A percentile compares a stretch with the other conserved stretches of the same genome.
These are phyloP conservation scores for Salminus brasiliensis DNA, from an alignment of 2,113 vertebrate genomes.

Conservation along the genomic window DNA sequence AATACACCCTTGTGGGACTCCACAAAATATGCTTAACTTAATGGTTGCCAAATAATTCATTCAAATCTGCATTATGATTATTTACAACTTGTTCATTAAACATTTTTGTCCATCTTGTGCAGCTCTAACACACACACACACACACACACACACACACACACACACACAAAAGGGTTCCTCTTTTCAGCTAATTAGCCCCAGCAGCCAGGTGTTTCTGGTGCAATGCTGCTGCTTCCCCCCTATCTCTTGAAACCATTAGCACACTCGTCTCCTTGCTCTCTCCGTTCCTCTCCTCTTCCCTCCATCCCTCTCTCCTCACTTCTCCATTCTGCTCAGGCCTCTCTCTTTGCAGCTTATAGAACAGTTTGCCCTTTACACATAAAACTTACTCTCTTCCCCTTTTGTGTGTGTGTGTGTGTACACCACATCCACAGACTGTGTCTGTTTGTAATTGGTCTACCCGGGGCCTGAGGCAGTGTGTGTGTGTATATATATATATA, in stretches of 20 bases:
- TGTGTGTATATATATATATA: neutral
- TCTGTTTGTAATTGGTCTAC: slow-evolving; percentile 75
- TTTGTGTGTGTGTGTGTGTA: slow-evolving; percentile 57
- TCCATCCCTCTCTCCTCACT: slow-evolving; percentile 5
- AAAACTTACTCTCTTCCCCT: neutral
- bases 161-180: neutral
- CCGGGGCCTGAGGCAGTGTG: slow-evolving; percentile 62
- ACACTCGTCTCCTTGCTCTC: neutral
- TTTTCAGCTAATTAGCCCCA: neutral
- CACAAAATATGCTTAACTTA: too few relatives aligned
- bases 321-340: neutral
- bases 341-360: neutral
- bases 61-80: too few relatives aligned
- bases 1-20: too few relatives aligned
- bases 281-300: slow-evolving; percentile 43
- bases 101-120: neutral
- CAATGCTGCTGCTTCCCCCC: neutral
- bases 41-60: too few relatives aligned
- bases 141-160: slow-evolving; percentile 13
- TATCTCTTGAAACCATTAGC: neutral
- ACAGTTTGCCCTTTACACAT: neutral
- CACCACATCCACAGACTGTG: slow-evolving; percentile 50
- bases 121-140: neutral
- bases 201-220: neutral
- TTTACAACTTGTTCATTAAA: too few relatives aligned